These are phyloP conservation scores for Danio choprae DNA, from an alignment of 2,797 vertebrate species.

Conservation along the genomic window DNA sequence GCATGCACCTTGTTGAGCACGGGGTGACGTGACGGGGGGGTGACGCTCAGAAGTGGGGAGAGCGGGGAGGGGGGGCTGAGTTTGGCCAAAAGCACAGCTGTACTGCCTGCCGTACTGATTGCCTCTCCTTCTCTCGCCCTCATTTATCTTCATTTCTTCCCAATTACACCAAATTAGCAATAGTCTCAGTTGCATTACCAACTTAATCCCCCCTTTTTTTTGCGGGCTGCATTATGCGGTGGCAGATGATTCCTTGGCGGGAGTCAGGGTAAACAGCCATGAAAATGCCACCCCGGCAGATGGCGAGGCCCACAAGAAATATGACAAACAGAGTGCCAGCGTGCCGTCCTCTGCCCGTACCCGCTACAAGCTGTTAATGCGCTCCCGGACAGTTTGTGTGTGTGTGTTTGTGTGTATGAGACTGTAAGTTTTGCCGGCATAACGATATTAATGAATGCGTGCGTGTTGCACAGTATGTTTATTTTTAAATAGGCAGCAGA, in stretches of 20 bases:
- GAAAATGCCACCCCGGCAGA: constrained; percentile 91
- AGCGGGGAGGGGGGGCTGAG: constrained; percentile 72
- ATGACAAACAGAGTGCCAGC: constrained; percentile 87
- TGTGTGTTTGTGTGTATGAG: constrained; percentile 42
- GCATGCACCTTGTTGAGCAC: constrained; percentile 80
- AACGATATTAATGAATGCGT: constrained; percentile 52
- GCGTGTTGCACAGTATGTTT: constrained; percentile 43
- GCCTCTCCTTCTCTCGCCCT: constrained; percentile 86
- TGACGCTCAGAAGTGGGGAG: constrained; percentile 81
- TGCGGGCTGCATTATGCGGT: constrained; percentile 81
- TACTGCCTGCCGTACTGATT: constrained; percentile 87
- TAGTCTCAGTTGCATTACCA: constrained; percentile 91
- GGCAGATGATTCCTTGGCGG: constrained; percentile 92
- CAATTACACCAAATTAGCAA: constrained; percentile 94
- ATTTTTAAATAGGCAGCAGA: constrained; percentile 50
- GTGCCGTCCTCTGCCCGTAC: constrained; percentile 81
- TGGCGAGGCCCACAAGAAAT: constrained; percentile 87
- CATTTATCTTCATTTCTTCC: constrained; percentile 96
- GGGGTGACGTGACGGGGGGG: constrained; percentile 73
- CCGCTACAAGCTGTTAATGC: constrained; percentile 85
- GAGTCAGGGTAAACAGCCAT: constrained; percentile 88
- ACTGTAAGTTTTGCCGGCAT: constrained; percentile 35
- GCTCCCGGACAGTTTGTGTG: constrained; percentile 59
- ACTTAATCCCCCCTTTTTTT: constrained; percentile 88
- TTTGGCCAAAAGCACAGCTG: constrained; percentile 86